Conservation (phyloP, 2,888 invertebrate species). For the Conchocele bisecta region DNA sequence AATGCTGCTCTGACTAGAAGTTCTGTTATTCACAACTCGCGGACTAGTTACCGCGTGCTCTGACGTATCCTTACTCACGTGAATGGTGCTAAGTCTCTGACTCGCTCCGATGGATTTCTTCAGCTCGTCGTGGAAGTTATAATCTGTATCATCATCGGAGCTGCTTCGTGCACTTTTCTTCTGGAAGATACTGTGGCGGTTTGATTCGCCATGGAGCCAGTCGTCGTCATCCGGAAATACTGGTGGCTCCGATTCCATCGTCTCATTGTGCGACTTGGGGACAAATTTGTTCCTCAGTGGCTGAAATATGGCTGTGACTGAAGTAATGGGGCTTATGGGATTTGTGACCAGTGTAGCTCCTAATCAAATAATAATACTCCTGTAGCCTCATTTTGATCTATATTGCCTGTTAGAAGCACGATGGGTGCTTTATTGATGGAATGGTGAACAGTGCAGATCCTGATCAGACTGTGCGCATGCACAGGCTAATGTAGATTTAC, state of each 20-base stretch:
- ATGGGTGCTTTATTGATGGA: no score
- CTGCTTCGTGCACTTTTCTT: constrained; percentile 69
- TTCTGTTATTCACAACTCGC: constrained; percentile 23
- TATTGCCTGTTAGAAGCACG: no score
- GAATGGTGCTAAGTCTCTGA: no score
- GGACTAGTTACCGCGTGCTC: constrained; percentile 25
- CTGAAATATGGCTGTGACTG: no score
- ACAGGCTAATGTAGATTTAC: no score
- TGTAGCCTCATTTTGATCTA: no score
- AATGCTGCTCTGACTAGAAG: constrained; percentile 63
- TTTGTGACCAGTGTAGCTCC: no score
- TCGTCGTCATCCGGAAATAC: constrained; percentile 35
- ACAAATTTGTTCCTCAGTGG: constrained; percentile 43
- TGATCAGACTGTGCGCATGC: no score
- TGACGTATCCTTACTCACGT: constrained; percentile 20
- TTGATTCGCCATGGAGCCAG: constrained; percentile 50
- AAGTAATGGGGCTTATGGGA: no score
- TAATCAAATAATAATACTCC: no score
- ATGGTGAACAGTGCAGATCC: no score
- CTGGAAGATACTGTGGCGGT: constrained; percentile 71
- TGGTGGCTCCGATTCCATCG: not conserved
- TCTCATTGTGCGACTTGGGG: constrained; percentile 30
- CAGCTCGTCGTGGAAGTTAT: constrained; percentile 43
- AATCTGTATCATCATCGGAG: constrained; percentile 68
- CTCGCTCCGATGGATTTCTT: no score